Percentiles rank a stretch among this genome's conserved stretches.
Conservation (phyloP, 2,113 vertebrate species). For the Pionites leucogaster region DNA sequence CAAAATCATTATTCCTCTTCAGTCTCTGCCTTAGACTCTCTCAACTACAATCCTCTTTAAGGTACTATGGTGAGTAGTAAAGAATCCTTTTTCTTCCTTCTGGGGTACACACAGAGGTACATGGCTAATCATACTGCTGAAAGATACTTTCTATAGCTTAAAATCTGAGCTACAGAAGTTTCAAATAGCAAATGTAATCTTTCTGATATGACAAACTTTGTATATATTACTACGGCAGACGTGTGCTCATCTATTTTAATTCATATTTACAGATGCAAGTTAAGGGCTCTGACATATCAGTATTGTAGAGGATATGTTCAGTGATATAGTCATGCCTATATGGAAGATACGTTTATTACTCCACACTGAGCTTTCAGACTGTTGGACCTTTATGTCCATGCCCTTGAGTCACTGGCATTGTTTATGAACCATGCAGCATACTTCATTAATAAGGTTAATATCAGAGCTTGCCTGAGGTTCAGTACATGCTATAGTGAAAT, state of each 20-base stretch:
- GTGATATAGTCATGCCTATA: not conserved
- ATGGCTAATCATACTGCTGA: not conserved
- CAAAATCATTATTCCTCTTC: not conserved
- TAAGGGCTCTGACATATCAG: not conserved
- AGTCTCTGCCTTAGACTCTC: not conserved
- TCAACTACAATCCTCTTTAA: not conserved
- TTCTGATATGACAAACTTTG: not conserved
- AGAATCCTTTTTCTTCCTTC: not conserved
- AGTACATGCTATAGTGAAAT: not conserved
- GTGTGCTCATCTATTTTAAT: not conserved
- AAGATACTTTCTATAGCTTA: not conserved
- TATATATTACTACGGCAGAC: not conserved
- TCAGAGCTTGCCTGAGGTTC: not conserved
- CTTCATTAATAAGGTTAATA: not conserved
- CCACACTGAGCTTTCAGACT: not conserved
- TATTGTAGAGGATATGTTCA: not conserved
- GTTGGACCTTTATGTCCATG: accelerated
- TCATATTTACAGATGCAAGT: not conserved
- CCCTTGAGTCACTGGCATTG: not conserved
- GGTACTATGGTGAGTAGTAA: not conserved
- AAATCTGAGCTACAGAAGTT: not conserved
- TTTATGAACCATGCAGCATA: not conserved
- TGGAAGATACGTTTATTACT: not conserved
- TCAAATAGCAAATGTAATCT: not conserved
- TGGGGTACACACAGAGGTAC: not conserved